Evolutionary conservation across 2,888 invertebrate genomes (phyloP).

Genomic region (Rhagonycha lutea): DNA sequence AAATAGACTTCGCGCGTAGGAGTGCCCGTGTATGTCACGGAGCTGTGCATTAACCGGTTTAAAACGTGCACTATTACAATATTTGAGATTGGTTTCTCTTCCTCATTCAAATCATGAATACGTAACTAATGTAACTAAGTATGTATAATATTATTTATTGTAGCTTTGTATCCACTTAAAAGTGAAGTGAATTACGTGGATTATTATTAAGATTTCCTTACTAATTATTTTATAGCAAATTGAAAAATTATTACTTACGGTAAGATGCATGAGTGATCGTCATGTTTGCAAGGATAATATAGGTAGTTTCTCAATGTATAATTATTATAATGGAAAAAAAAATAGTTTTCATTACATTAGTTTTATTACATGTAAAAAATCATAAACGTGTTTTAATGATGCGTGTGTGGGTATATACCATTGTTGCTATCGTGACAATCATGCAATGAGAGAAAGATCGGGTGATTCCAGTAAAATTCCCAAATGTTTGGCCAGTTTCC

Average conservation of each 20-base stretch:
- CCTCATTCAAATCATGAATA: neutral
- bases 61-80: neutral
- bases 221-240: neutral
- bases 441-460: neutral
- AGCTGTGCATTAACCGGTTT: too few species aligned
- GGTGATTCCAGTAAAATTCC: neutral
- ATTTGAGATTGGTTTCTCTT: neutral
- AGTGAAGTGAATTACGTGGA: neutral
- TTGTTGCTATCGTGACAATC: neutral
- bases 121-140: too few species aligned
- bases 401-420: neutral
- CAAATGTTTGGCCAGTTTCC: neutral
- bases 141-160: too few species aligned
- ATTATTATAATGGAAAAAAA: neutral
- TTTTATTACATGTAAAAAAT: neutral
- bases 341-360: neutral
- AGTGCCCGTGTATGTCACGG: too few species aligned
- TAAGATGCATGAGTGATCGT: neutral
- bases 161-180: neutral
- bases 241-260: neutral
- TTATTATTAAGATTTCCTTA: neutral
- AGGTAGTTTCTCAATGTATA: neutral
- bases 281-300: neutral
- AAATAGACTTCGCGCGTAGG: too few species aligned
- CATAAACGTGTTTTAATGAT: neutral